Evolutionary conservation across 2,888 invertebrate genomes (phyloP).

Genomic region (Agrotis ipsilon): DNA sequence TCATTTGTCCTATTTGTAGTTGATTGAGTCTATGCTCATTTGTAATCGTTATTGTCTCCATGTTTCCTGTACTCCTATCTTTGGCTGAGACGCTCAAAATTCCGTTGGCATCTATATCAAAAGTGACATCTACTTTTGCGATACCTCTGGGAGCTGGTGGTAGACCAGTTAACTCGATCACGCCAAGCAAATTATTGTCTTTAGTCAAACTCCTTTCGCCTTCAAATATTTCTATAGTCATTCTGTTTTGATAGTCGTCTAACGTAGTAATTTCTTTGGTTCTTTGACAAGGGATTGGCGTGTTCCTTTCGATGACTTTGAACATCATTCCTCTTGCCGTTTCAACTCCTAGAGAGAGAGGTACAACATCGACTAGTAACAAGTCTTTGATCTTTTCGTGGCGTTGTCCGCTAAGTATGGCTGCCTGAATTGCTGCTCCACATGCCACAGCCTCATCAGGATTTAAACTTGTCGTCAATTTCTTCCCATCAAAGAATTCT

Average conservation of each 20-base stretch:
- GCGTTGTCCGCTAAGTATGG: conserved; percentile 73
- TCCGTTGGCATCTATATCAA: conserved; percentile 78
- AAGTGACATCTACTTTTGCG: conserved; percentile 80
- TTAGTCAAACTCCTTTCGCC: conserved; percentile 81
- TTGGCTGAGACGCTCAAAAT: conserved; percentile 79
- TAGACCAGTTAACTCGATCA: conserved; percentile 78
- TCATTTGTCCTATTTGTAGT: conserved; percentile 77
- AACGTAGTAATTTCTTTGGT: conserved; percentile 81
- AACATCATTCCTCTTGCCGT: conserved; percentile 82
- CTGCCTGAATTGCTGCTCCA: conserved; percentile 84
- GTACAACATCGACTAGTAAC: conserved; percentile 79
- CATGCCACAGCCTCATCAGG: conserved; percentile 84
- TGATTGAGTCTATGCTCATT: conserved; percentile 76
- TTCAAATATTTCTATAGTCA: conserved; percentile 84
- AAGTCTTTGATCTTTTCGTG: conserved; percentile 73
- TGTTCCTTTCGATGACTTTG: conserved; percentile 80
- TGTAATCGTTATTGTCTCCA: conserved; percentile 73
- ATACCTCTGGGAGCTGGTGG: conserved; percentile 82
- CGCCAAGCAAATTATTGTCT: conserved; percentile 81
- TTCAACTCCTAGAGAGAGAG: conserved; percentile 82
- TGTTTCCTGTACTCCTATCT: conserved; percentile 77
- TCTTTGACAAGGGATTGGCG: conserved; percentile 78
- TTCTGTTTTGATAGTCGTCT: conserved; percentile 80
- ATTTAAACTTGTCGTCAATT: conserved; percentile 75
- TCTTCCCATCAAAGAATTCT: conserved; percentile 75